Percentiles rank a stretch among this genome's conserved stretches.
Evolutionary conservation across 2,797 vertebrate species (phyloP).

Genomic region (Cossypha dichroa): DNA sequence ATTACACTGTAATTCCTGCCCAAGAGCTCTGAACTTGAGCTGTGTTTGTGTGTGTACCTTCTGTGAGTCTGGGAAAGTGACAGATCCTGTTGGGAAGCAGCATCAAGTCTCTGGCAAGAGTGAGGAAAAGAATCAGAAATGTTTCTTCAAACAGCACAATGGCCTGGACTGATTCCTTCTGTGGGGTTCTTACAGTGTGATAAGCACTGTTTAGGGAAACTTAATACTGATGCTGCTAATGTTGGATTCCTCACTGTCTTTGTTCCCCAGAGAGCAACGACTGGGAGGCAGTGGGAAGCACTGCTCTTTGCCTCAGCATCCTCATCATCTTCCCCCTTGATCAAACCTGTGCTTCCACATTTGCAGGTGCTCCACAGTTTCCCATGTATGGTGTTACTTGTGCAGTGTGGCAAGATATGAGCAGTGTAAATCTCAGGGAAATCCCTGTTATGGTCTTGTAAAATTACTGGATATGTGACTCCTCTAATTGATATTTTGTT

Average conservation of each 20-base stretch:
- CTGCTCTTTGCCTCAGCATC: neutral
- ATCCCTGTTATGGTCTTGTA: rapidly evolving
- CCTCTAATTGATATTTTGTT: neutral
- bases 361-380: neutral
- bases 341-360: neutral
- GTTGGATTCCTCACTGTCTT: neutral
- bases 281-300: neutral
- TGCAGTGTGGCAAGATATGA: neutral
- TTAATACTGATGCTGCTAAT: neutral
- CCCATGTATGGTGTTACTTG: neutral
- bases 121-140: neutral
- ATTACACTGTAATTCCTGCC: neutral
- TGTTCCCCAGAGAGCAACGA: neutral
- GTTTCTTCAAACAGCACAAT: neutral
- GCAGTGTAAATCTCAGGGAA: neutral
- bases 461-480: neutral
- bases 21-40: neutral
- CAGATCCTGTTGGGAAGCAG: neutral
- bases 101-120: neutral
- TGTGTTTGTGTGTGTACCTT: neutral
- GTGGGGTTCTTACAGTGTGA: neutral
- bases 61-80: neutral
- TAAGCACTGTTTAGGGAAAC: neutral
- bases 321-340: neutral
- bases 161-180: neutral